A percentile compares a stretch with the other conserved stretches of the same genome.
These are phyloP conservation scores for Pseudomyrmex flavicornis DNA, from an alignment of 1,140 invertebrate genomes.

Conservation along the genomic window DNA sequence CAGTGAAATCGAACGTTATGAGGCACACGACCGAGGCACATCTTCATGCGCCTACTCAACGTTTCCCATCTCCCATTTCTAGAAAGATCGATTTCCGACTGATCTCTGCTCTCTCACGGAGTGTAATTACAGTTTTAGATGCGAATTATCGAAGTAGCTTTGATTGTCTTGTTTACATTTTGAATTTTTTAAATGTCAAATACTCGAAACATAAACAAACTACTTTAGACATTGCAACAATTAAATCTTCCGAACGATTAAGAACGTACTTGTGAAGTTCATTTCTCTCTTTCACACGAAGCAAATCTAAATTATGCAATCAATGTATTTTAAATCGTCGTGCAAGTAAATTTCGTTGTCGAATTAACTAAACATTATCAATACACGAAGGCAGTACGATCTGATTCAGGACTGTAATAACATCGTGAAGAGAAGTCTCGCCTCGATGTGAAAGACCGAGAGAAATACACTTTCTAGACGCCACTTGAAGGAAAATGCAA, in stretches of 20 bases:
- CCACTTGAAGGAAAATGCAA: slow-evolving; percentile 67
- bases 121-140: no score
- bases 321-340: neutral
- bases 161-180: no score
- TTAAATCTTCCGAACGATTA: no score
- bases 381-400: neutral
- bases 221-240: no score
- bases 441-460: slow-evolving; percentile 56
- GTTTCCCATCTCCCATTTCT: slow-evolving; percentile 22
- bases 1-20: slow-evolving; percentile 66
- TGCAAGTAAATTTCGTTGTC: neutral
- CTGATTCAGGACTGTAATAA: slow-evolving; percentile 22
- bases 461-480: slow-evolving; percentile 72
- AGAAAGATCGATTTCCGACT: slow-evolving; percentile 26
- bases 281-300: no score
- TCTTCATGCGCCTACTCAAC: slow-evolving; percentile 20
- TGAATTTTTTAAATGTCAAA: no score
- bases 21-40: slow-evolving; percentile 35
- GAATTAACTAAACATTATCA: slow-evolving; percentile 20
- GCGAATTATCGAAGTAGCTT: no score
- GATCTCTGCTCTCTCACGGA: neutral
- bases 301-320: neutral
- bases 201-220: no score
- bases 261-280: no score
- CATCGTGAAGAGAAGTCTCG: slow-evolving; percentile 57